phyloP scores from a whole-genome alignment of 2,888 invertebrate genomes.

The Camptogramma bilineatum region DNA sequence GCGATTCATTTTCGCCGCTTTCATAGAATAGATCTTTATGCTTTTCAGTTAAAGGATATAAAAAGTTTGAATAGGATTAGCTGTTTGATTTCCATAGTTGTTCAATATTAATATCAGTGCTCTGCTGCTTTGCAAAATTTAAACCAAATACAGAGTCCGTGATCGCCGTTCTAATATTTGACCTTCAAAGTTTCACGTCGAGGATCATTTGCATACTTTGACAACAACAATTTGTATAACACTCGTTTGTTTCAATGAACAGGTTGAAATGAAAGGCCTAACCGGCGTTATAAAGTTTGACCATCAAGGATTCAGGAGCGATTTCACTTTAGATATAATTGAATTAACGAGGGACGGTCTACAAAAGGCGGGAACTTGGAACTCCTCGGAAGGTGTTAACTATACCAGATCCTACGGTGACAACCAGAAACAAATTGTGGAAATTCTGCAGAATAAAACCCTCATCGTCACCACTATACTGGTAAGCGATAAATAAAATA shows the following conservation, averaged over 20 bases:
- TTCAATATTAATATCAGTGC: neutral
- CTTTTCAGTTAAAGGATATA: too few relatives aligned
- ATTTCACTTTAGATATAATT: slow-evolving; percentile 96
- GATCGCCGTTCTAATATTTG: slow-evolving; percentile 22
- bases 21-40: neutral
- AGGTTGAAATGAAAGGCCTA: slow-evolving; percentile 97
- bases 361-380: slow-evolving; percentile 95
- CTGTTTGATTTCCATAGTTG: neutral
- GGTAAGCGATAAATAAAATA: slow-evolving; percentile 86
- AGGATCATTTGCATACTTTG: slow-evolving; percentile 41
- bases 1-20: slow-evolving; percentile 10
- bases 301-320: slow-evolving; percentile 96
- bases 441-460: slow-evolving; percentile 96
- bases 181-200: slow-evolving; percentile 33
- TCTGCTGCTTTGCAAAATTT: slow-evolving; percentile 8
- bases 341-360: slow-evolving; percentile 94
- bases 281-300: slow-evolving; percentile 97
- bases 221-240: slow-evolving; percentile 47
- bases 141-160: slow-evolving; percentile 11
- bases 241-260: slow-evolving; percentile 59
- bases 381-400: slow-evolving; percentile 94
- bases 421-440: slow-evolving; percentile 94
- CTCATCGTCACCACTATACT: slow-evolving; percentile 95
- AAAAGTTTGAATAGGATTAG: neutral
- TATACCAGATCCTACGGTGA: slow-evolving; percentile 94